phyloP scores from a whole-genome alignment of 2,888 invertebrate species.

The Amphipyra berbera region DNA sequence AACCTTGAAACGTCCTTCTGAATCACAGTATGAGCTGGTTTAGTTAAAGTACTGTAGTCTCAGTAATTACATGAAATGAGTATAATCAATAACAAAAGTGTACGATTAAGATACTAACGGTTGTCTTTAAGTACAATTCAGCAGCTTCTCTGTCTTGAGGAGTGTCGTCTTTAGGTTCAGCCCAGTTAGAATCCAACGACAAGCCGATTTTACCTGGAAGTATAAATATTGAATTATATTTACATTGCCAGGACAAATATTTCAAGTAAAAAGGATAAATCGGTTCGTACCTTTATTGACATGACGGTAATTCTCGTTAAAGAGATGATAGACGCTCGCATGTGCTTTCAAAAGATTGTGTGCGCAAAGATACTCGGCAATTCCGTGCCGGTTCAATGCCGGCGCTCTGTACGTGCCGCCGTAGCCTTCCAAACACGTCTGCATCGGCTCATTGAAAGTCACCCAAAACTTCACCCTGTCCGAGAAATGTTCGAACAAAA shows the following conservation, averaged over 20 bases:
- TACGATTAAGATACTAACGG: constrained; percentile 78
- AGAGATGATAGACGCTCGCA: constrained; percentile 92
- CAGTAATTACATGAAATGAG: neutral
- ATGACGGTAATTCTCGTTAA: constrained; percentile 89
- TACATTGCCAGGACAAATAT: neutral
- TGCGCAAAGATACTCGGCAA: constrained; percentile 92
- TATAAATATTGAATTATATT: neutral
- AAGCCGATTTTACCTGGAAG: constrained; percentile 90
- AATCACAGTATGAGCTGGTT: neutral
- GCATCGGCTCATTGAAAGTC: constrained; percentile 94
- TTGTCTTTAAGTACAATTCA: constrained; percentile 90
- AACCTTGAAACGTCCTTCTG: constrained; percentile 23
- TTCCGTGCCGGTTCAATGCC: constrained; percentile 89
- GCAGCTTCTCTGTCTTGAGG: constrained; percentile 90
- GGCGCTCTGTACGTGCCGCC: constrained; percentile 91
- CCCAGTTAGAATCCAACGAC: constrained; percentile 91
- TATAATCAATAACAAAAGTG: neutral
- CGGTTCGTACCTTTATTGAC: constrained; percentile 84
- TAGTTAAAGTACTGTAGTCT: too few relatives aligned
- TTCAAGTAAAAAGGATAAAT: neutral
- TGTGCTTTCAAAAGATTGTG: constrained; percentile 94
- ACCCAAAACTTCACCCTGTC: constrained; percentile 93
- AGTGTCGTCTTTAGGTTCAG: constrained; percentile 88
- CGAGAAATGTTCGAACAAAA: constrained; percentile 91
- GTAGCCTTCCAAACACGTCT: constrained; percentile 88